These are phyloP conservation scores for Petroica traversi DNA, from an alignment of 2,113 vertebrate genomes.

Conservation along the genomic window DNA sequence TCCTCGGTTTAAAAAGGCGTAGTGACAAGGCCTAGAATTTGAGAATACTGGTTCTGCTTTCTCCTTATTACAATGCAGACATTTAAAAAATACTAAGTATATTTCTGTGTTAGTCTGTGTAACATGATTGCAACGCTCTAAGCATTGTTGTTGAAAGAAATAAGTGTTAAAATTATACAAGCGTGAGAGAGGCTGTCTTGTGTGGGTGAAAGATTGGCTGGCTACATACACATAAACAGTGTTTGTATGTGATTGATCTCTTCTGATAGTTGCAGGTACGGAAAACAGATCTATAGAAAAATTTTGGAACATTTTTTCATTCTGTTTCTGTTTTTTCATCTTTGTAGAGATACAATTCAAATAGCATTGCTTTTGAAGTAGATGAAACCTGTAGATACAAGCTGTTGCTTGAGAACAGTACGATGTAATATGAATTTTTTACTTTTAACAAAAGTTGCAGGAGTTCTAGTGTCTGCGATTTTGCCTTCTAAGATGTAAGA, in stretches of 20 bases:
- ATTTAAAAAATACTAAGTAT: background rate
- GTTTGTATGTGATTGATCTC: background rate
- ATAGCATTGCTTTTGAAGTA: background rate
- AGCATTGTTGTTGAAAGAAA: background rate
- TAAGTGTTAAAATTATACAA: background rate
- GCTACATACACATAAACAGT: fast-evolving
- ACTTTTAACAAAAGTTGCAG: background rate
- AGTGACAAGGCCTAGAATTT: background rate
- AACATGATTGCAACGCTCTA: background rate
- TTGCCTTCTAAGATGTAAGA: background rate
- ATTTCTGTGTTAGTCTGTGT: background rate
- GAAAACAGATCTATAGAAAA: background rate
- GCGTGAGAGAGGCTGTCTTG: background rate
- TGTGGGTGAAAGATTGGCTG: background rate
- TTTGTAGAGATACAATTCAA: background rate
- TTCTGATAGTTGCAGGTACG: background rate
- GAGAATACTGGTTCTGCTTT: background rate
- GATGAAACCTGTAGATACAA: background rate
- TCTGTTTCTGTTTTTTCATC: background rate
- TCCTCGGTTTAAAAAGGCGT: background rate
- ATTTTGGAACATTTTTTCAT: background rate
- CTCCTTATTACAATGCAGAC: background rate
- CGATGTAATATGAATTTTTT: background rate
- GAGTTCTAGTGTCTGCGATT: background rate
- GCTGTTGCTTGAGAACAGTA: background rate